Evolutionary conservation across 2,113 vertebrate genomes (phyloP).

Genomic region (Ginglymostoma cirratum): DNA sequence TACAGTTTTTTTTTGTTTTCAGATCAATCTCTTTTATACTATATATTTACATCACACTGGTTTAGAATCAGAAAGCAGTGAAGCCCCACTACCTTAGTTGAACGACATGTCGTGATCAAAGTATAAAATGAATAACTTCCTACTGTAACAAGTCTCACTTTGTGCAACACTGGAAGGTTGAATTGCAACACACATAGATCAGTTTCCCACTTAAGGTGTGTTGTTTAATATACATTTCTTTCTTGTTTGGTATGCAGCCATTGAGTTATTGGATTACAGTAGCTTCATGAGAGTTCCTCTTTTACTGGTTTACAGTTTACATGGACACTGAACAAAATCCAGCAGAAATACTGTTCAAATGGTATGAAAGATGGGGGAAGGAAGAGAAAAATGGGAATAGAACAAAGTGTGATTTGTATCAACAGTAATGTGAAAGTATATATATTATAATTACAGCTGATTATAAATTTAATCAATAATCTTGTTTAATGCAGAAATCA

Average conservation of each 20-base stretch:
- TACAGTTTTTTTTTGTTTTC: neutral
- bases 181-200: neutral
- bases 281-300: neutral
- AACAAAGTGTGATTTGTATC: neutral
- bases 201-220: slow-evolving; percentile 12
- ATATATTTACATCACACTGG: too few relatives aligned
- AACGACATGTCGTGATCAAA: neutral
- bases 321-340: neutral
- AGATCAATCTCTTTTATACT: neutral
- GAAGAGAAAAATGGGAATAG: neutral
- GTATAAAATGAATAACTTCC: slow-evolving; percentile 2
- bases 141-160: neutral
- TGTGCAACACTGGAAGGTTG: neutral
- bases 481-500: neutral
- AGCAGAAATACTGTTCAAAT: neutral
- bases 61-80: too few relatives aligned
- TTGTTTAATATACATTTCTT: slow-evolving; percentile 10
- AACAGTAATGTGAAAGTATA: slow-evolving; percentile 1
- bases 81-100: neutral
- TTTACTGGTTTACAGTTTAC: too few relatives aligned
- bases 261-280: neutral
- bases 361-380: neutral
- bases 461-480: neutral
- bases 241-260: neutral
- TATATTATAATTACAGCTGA: neutral